Conservation (phyloP, 1,140 invertebrate genomes). For the Drosophila leontia region DNA sequence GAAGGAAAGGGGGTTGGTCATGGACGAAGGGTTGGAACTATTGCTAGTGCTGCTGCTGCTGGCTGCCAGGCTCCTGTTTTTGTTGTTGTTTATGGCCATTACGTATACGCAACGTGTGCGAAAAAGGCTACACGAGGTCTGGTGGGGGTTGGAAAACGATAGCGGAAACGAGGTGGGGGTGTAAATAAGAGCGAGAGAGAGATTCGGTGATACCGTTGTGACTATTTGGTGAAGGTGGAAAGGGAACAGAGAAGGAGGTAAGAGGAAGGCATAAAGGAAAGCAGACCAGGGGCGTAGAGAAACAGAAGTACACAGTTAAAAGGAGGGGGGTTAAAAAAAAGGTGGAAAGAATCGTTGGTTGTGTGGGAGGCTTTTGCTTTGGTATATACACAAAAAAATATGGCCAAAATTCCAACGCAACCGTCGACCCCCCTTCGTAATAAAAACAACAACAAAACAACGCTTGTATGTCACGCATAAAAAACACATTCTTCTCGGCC, state of each 20-base stretch:
- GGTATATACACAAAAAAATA: constrained; percentile 69
- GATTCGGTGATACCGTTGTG: constrained; percentile 45
- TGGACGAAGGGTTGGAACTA: constrained; percentile 45
- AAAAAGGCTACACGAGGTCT: constrained; percentile 68
- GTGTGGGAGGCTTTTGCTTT: constrained; percentile 21
- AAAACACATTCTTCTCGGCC: constrained; percentile 38
- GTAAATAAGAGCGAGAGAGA: constrained; percentile 29
- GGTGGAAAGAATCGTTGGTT: neutral
- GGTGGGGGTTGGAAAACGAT: constrained; percentile 18
- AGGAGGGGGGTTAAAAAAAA: constrained; percentile 1
- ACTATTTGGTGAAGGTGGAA: constrained; percentile 38
- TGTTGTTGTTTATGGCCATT: constrained; percentile 72
- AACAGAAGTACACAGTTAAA: constrained; percentile 7
- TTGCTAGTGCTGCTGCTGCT: constrained; percentile 23
- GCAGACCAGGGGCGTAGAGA: constrained; percentile 9
- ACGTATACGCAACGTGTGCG: constrained; percentile 81
- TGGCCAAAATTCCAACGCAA: constrained; percentile 48
- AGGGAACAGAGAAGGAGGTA: neutral
- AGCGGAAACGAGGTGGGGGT: constrained; percentile 1
- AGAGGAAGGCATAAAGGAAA: constrained; percentile 10
- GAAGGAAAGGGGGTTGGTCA: neutral
- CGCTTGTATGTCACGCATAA: constrained; percentile 72
- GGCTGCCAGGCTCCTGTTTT: constrained; percentile 16
- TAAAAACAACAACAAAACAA: constrained; percentile 31
- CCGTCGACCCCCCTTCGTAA: constrained; percentile 3